A percentile compares a stretch with the other conserved stretches of the same genome.
phyloP scores from a whole-genome alignment of 2,888 invertebrate species.

The Isotomurus palustris region DNA sequence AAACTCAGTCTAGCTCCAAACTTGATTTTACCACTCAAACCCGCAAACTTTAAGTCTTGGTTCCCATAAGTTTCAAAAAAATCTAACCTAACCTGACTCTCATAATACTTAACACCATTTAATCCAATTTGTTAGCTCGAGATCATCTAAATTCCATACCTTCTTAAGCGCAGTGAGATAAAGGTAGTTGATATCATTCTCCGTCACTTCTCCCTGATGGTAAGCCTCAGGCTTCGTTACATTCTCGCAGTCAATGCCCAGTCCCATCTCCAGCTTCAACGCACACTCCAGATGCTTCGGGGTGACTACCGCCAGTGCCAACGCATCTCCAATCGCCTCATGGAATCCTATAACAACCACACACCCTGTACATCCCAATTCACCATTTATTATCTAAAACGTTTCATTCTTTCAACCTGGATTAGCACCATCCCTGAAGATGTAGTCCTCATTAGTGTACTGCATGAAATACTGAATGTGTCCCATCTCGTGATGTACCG shows the following conservation, averaged over 20 bases:
- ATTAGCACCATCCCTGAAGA: conserved; percentile 72
- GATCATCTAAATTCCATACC: conserved; percentile 23
- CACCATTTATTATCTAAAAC: no score
- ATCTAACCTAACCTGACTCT: no score
- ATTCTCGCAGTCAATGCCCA: conserved; percentile 22
- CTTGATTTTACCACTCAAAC: no score
- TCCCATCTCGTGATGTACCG: conserved; percentile 83
- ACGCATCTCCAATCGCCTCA: conserved; percentile 48
- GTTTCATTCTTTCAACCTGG: no score
- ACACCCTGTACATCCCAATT: no score
- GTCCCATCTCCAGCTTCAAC: conserved; percentile 23
- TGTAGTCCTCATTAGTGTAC: conserved; percentile 65
- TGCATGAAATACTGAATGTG: conserved; percentile 64
- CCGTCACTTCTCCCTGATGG: conserved; percentile 29
- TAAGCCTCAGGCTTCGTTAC: background rate
- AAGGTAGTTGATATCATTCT: conserved; percentile 47
- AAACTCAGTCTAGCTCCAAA: no score
- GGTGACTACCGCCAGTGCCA: conserved; percentile 48
- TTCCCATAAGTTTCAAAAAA: no score
- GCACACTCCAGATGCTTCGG: conserved; percentile 44
- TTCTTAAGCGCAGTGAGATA: conserved; percentile 48
- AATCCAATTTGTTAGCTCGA: no score
- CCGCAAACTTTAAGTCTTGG: no score
- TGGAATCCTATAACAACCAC: no score
- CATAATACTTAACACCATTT: background rate